These are phyloP conservation scores for Halichoerus grypus DNA, from an alignment of 2,113 vertebrate genomes.

Conservation along the genomic window DNA sequence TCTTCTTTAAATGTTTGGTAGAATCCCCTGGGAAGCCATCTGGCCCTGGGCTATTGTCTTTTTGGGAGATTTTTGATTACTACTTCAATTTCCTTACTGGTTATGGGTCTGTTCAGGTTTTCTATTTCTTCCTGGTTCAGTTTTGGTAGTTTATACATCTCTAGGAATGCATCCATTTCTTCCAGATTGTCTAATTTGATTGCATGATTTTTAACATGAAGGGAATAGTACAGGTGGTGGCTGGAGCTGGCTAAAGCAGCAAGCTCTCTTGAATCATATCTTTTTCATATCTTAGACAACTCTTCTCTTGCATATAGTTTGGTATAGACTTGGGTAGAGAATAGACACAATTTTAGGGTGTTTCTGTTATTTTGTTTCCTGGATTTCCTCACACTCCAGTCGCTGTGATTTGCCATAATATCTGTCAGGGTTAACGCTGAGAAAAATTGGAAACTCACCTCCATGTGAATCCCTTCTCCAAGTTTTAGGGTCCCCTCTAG, in stretches of 20 bases:
- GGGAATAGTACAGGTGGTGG: not conserved
- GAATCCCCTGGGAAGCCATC: no score
- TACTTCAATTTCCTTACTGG: no score
- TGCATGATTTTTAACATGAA: not conserved
- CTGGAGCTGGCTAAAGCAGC: not conserved
- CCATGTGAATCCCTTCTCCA: not conserved
- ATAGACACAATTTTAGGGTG: not conserved
- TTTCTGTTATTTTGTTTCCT: not conserved
- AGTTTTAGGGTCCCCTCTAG: not conserved
- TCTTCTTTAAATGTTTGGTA: no score
- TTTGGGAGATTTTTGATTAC: no score
- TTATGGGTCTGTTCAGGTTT: no score
- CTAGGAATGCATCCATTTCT: no score
- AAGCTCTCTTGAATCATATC: not conserved
- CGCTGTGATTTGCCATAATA: not conserved
- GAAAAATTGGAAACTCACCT: not conserved
- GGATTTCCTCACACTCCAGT: not conserved
- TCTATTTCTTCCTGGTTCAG: no score
- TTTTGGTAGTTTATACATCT: no score
- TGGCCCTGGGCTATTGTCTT: no score
- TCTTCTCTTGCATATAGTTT: not conserved
- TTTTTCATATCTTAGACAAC: not conserved
- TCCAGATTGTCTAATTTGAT: not conserved
- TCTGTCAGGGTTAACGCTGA: not conserved
- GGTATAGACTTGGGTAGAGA: not conserved